These are phyloP conservation scores for Lampropteryx suffumata DNA, from an alignment of 2,888 invertebrate genomes.

Conservation along the genomic window DNA sequence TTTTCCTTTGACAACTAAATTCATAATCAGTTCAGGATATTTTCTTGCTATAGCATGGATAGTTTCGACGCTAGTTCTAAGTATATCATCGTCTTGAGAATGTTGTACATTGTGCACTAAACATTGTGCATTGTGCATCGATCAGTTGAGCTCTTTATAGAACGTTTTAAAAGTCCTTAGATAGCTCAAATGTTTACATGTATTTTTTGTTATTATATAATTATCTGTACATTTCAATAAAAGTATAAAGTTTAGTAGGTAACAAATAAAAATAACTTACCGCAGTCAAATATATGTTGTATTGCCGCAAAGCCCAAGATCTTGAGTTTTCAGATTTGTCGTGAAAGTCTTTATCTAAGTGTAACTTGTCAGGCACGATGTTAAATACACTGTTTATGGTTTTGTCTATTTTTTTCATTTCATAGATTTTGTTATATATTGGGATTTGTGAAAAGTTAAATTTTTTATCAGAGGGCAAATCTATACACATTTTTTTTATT, in stretches of 20 bases:
- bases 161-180: too few species aligned
- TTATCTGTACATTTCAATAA: too few species aligned
- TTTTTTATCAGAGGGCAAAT: too few species aligned
- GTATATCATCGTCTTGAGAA: constrained; percentile 65
- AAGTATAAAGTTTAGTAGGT: too few species aligned
- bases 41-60: constrained; percentile 78
- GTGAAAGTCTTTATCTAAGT: background rate
- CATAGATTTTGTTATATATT: background rate
- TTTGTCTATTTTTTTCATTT: background rate
- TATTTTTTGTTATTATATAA: too few species aligned
- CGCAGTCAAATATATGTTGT: constrained; percentile 14
- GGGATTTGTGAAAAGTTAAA: background rate
- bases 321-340: background rate
- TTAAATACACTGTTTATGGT: background rate
- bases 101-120: constrained; percentile 75
- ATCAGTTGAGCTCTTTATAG: too few species aligned
- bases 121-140: too few species aligned
- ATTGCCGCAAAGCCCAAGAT: background rate
- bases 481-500: too few species aligned
- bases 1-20: constrained; percentile 71
- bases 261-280: constrained; percentile 10
- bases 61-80: constrained; percentile 70
- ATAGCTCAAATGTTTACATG: too few species aligned
- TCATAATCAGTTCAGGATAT: constrained; percentile 80
- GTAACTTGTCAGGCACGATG: constrained; percentile 4